phyloP scores from a whole-genome alignment of 2,113 vertebrate species.

The Hemiscyllium ocellatum region DNA sequence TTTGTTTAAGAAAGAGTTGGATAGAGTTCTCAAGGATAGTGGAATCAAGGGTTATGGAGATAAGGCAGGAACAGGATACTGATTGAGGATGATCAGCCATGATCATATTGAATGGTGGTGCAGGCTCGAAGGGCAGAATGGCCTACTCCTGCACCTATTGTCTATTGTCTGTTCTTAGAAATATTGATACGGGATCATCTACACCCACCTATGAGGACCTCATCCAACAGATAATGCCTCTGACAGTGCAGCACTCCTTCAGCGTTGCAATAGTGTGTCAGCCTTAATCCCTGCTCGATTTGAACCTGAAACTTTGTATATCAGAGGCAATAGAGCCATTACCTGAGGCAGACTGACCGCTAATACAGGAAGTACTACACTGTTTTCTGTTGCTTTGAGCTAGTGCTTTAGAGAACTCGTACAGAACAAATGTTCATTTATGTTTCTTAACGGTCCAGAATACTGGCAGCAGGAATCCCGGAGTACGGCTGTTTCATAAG shows the following conservation, averaged over 20 bases:
- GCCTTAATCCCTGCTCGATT: background rate
- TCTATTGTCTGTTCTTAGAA: background rate
- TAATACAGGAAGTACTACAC: background rate
- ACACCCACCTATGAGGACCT: background rate
- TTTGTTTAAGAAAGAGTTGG: too few relatives aligned
- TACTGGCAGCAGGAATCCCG: conserved; percentile 67
- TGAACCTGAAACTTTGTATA: background rate
- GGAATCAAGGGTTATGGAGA: too few relatives aligned
- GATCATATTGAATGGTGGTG: too few relatives aligned
- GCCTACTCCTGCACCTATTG: too few relatives aligned
- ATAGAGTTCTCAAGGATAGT: too few relatives aligned
- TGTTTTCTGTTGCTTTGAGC: background rate
- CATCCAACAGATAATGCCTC: background rate
- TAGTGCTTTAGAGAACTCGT: too few relatives aligned
- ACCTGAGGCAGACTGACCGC: too few relatives aligned
- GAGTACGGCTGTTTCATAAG: conserved; percentile 80
- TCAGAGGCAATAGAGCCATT: background rate
- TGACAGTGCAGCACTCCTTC: too few relatives aligned
- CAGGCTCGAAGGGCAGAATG: too few relatives aligned
- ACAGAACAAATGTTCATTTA: conserved; percentile 11
- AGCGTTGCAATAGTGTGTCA: too few relatives aligned
- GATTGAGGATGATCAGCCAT: too few relatives aligned
- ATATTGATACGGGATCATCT: background rate
- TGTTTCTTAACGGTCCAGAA: conserved; percentile 51
- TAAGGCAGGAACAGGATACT: too few relatives aligned